These are phyloP conservation scores for Galeopsomyia nigrocyanea DNA, from an alignment of 2,888 invertebrate species.

Conservation along the genomic window DNA sequence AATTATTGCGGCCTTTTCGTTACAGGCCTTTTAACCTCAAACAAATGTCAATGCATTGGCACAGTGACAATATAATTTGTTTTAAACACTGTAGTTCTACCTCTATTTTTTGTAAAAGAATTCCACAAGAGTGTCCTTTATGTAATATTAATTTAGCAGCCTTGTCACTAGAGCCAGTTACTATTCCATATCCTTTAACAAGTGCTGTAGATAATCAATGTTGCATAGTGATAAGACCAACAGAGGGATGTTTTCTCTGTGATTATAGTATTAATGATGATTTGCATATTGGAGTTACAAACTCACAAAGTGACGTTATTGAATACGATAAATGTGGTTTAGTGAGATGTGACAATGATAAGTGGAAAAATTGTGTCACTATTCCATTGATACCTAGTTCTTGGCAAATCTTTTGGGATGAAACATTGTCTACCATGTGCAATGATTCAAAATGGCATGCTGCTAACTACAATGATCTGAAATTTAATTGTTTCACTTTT, in stretches of 20 bases:
- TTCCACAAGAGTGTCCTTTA: constrained; percentile 84
- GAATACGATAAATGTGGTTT: constrained; percentile 89
- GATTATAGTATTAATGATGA: constrained; percentile 87
- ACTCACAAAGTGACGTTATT: constrained; percentile 82
- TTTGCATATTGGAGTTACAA: constrained; percentile 91
- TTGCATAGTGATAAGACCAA: constrained; percentile 88
- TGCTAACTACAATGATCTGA: constrained; percentile 80
- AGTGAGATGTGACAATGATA: constrained; percentile 55
- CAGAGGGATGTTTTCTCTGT: constrained; percentile 88
- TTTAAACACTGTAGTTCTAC: constrained; percentile 90
- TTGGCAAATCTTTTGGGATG: constrained; percentile 63
- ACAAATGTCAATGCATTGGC: constrained; percentile 14
- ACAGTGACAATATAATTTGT: constrained; percentile 76
- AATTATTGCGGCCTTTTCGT: too few relatives aligned
- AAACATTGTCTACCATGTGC: constrained; percentile 66
- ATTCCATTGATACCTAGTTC: constrained; percentile 58
- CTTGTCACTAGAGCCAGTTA: constrained; percentile 59
- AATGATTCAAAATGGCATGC: constrained; percentile 77
- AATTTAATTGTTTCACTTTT: constrained; percentile 89
- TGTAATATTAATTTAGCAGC: constrained; percentile 69
- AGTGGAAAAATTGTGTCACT: constrained; percentile 59
- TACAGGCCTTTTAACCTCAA: constrained; percentile 20
- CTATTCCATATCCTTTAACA: constrained; percentile 89
- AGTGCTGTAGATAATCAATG: constrained; percentile 85
- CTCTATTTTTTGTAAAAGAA: constrained; percentile 83